Evolutionary conservation across 2,888 invertebrate genomes (phyloP).

Genomic region (Aphodius sticticus): DNA sequence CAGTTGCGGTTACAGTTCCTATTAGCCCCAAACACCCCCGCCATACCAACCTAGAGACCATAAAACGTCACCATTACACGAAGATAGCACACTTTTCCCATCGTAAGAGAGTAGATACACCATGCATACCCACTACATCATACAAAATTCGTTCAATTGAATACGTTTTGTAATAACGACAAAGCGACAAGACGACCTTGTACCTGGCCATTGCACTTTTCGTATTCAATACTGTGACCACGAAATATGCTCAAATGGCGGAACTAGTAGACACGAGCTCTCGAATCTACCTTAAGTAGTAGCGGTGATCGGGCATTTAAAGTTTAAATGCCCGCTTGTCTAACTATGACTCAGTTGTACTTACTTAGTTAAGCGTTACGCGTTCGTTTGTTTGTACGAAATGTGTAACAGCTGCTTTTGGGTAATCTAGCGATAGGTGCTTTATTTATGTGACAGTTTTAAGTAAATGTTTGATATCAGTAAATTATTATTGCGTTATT

Average conservation of each 20-base stretch:
- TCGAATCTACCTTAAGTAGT: background rate
- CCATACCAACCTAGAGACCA: too few relatives aligned
- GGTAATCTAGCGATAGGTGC: background rate
- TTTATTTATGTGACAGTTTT: background rate
- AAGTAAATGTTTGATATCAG: background rate
- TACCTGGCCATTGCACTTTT: background rate
- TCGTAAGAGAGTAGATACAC: background rate
- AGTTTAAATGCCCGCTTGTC: background rate
- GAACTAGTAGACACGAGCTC: background rate
- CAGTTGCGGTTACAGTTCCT: too few relatives aligned
- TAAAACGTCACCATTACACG: too few relatives aligned
- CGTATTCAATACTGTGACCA: background rate
- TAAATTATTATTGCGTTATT: constrained; percentile 4
- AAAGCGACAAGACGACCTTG: background rate
- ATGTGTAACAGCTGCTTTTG: too few relatives aligned
- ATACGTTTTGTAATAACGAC: background rate
- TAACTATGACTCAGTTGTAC: background rate
- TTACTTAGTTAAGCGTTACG: background rate
- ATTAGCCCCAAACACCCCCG: too few relatives aligned
- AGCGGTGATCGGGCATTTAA: background rate
- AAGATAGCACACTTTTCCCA: background rate
- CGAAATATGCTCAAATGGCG: background rate
- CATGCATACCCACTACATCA: background rate
- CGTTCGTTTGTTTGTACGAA: background rate
- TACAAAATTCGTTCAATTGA: too few relatives aligned